Evolutionary conservation across 2,888 invertebrate species (phyloP).

Genomic region (Dyspetes luteomarginatus): DNA sequence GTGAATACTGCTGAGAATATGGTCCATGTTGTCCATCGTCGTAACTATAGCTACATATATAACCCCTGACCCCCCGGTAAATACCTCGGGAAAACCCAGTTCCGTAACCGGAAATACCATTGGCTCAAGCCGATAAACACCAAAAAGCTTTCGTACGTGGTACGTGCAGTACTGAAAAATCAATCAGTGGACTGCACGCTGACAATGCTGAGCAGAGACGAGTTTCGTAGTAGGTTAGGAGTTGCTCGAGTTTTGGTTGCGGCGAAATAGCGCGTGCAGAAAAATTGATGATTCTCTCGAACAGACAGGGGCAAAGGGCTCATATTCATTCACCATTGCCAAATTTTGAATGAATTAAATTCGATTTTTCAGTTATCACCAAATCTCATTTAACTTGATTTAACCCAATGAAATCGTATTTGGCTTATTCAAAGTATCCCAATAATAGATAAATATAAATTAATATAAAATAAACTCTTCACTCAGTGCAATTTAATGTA

Average conservation of each 20-base stretch:
- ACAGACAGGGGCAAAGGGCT: neutral
- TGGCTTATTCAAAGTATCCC: too few relatives aligned
- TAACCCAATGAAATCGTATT: too few relatives aligned
- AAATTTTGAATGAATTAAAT: too few relatives aligned
- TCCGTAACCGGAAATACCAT: slow-evolving; percentile 67
- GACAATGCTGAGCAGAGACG: neutral
- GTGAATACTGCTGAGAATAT: neutral
- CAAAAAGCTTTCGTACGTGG: slow-evolving; percentile 71
- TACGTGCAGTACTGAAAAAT: slow-evolving; percentile 35
- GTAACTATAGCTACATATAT: neutral
- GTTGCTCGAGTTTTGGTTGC: neutral
- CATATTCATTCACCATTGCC: too few relatives aligned
- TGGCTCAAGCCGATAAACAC: slow-evolving; percentile 77
- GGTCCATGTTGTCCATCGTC: neutral
- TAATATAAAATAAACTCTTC: too few relatives aligned
- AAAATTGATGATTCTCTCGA: neutral
- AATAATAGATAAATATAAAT: too few relatives aligned
- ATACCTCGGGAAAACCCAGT: slow-evolving; percentile 42
- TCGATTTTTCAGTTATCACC: too few relatives aligned
- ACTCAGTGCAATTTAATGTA: too few relatives aligned
- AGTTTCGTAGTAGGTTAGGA: slow-evolving; percentile 22
- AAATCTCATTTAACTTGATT: too few relatives aligned
- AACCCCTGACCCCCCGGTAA: slow-evolving; percentile 22
- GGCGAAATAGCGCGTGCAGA: neutral
- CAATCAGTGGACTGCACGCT: slow-evolving; percentile 21